Conservation (phyloP, 2,113 vertebrate species). For the Anthoscopus minutus region DNA sequence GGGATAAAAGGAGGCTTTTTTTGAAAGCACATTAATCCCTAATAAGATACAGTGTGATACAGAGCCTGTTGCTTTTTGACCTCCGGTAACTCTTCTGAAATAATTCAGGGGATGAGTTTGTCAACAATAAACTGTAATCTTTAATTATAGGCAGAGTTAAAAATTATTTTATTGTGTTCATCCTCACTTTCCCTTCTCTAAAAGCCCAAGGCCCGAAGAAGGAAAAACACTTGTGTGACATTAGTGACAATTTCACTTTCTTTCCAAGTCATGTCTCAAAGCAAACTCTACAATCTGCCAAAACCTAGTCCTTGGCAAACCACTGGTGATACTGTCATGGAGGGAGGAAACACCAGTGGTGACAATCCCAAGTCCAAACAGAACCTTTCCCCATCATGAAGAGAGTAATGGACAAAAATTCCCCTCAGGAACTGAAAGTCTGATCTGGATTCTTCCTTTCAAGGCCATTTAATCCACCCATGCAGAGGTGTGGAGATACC, state of each 20-base stretch:
- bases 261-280: background rate
- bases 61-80: background rate
- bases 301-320: background rate
- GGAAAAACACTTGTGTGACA: background rate
- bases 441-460: background rate
- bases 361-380: background rate
- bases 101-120: background rate
- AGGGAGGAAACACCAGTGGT: background rate
- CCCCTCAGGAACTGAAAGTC: background rate
- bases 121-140: background rate
- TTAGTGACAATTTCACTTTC: background rate
- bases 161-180: background rate
- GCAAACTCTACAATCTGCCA: background rate
- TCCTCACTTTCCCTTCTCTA: background rate
- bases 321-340: background rate
- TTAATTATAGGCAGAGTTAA: background rate
- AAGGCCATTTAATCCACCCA: background rate
- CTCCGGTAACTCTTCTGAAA: background rate
- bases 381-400: background rate
- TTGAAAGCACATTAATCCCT: background rate
- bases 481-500: background rate
- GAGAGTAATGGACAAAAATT: background rate
- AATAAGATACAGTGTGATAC: background rate
- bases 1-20: background rate
- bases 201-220: background rate